Evolutionary conservation across 2,797 vertebrate genomes (phyloP).

Genomic region (Galagoides demidoff): DNA sequence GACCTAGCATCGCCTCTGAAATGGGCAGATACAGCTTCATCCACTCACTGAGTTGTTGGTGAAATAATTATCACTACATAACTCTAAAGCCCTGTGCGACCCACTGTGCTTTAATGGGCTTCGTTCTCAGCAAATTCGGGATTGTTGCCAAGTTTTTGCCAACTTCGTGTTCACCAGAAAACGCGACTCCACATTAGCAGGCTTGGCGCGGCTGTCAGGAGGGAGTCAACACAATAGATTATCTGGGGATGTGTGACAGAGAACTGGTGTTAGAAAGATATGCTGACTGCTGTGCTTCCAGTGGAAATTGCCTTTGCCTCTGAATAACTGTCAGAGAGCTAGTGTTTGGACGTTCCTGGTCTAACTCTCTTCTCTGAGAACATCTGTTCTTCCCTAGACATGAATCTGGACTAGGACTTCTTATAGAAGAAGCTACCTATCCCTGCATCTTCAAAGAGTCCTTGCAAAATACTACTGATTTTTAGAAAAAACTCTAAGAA

Average conservation of each 20-base stretch:
- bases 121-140: constrained; percentile 30
- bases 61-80: not conserved
- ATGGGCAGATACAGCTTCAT: not conserved
- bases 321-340: constrained; percentile 64
- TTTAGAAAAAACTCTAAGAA: constrained; percentile 30
- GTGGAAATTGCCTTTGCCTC: constrained; percentile 64
- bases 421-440: not conserved
- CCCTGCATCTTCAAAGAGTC: not conserved
- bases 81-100: not conserved
- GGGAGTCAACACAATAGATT: constrained; percentile 55
- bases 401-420: not conserved
- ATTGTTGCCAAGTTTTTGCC: constrained; percentile 55
- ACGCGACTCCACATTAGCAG: constrained; percentile 37
- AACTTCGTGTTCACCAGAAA: constrained; percentile 46
- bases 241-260: constrained; percentile 58
- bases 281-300: constrained; percentile 72
- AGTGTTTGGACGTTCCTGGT: constrained; percentile 27
- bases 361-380: constrained; percentile 36
- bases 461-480: constrained; percentile 9
- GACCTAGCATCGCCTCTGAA: not conserved
- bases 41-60: not conserved
- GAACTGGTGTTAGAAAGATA: constrained; percentile 50
- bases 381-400: not conserved
- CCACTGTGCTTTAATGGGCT: not conserved
- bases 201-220: constrained; percentile 36